These are phyloP conservation scores for Sebastes paucispinis DNA, from an alignment of 2,797 vertebrate genomes.

Conservation along the genomic window DNA sequence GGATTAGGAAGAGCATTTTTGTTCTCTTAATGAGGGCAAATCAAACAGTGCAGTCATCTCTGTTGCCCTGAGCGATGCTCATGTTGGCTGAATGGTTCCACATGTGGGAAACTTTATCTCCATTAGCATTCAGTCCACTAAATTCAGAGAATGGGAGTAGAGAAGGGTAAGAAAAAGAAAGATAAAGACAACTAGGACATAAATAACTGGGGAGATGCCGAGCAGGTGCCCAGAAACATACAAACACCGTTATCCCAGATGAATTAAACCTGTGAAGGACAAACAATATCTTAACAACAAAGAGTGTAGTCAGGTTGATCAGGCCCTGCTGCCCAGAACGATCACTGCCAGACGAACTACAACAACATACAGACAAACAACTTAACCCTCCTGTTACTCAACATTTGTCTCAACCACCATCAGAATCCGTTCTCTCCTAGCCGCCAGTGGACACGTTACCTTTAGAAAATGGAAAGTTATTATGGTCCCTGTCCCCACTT, in stretches of 20 bases:
- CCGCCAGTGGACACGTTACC: background rate
- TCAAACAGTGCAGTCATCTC: background rate
- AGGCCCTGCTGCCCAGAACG: background rate
- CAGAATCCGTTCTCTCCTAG: background rate
- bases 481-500: background rate
- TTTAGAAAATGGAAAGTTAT: background rate
- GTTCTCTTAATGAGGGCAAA: background rate
- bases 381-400: background rate
- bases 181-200: background rate
- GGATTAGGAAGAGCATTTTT: background rate
- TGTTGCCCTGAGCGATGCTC: background rate
- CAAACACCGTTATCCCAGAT: background rate
- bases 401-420: background rate
- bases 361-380: conserved; percentile 1
- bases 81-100: conserved; percentile 16
- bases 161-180: background rate
- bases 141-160: background rate
- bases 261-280: conserved; percentile 19
- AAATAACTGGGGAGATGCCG: background rate
- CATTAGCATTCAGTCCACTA: conserved; percentile 45
- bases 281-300: conserved; percentile 10
- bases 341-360: conserved; percentile 7
- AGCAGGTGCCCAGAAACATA: background rate
- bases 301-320: conserved; percentile 8
- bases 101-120: conserved; percentile 46